Percentiles rank a stretch among this genome's conserved stretches.
These are phyloP conservation scores for Diabrotica undecimpunctata DNA, from an alignment of 1,140 invertebrate genomes.

Conservation along the genomic window DNA sequence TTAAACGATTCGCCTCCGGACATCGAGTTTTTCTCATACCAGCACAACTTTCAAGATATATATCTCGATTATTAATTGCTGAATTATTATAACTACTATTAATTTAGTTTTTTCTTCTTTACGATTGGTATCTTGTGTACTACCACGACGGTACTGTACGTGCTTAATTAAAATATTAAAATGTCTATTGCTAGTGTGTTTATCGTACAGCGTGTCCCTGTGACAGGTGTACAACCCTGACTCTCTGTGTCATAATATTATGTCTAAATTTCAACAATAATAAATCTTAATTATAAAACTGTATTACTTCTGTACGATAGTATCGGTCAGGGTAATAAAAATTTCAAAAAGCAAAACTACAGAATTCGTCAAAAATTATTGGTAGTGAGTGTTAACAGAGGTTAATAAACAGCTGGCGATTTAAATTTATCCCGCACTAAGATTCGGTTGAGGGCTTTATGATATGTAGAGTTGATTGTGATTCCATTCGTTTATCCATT, in stretches of 20 bases:
- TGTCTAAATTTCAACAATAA: too few species aligned
- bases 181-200: constrained; percentile 22
- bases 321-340: too few species aligned
- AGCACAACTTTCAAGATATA: constrained; percentile 21
- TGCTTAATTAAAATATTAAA: constrained; percentile 31
- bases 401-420: too few species aligned
- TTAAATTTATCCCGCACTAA: too few species aligned
- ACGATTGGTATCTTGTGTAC: constrained; percentile 23
- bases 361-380: constrained; percentile 12
- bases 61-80: constrained; percentile 32
- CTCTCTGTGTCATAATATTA: too few species aligned
- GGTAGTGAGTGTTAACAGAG: too few species aligned
- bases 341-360: not conserved
- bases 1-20: constrained; percentile 1
- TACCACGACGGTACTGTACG: constrained; percentile 15
- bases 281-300: too few species aligned
- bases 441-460: too few species aligned
- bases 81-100: constrained; percentile 31
- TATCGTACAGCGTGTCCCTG: not conserved
- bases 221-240: too few species aligned
- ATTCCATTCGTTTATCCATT: too few species aligned
- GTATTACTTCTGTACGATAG: too few species aligned
- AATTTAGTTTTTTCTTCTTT: constrained; percentile 22
- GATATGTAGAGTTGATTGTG: too few species aligned
- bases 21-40: constrained; percentile 12